These are phyloP conservation scores for Pogonognathellus flavescens DNA, from an alignment of 1,140 invertebrate genomes.

Conservation along the genomic window DNA sequence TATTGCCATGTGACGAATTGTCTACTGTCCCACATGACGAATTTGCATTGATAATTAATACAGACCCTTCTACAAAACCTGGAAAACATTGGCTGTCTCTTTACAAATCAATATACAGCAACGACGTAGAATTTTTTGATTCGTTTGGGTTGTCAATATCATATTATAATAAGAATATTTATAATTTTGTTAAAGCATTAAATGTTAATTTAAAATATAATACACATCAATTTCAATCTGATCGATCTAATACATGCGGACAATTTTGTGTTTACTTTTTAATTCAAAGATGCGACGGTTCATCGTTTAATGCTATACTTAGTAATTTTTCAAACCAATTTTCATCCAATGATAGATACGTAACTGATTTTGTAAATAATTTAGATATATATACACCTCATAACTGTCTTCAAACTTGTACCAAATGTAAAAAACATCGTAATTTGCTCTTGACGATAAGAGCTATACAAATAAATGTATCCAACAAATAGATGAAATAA, in stretches of 20 bases:
- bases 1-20: conserved; percentile 45
- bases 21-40: background rate
- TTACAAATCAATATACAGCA: background rate
- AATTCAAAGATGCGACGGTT: background rate
- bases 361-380: background rate
- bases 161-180: conserved; percentile 33
- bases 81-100: conserved; percentile 58
- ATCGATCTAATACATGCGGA: background rate
- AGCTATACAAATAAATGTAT: too few species aligned
- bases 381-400: background rate
- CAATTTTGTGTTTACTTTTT: conserved; percentile 2
- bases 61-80: background rate
- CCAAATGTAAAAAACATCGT: too few species aligned
- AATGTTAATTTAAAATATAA: background rate
- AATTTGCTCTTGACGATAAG: too few species aligned
- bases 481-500: too few species aligned
- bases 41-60: conserved; percentile 53
- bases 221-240: background rate
- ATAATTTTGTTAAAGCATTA: conserved; percentile 2
- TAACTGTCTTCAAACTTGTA: background rate
- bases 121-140: conserved; percentile 59
- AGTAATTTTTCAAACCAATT: background rate
- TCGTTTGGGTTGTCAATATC: conserved; percentile 27
- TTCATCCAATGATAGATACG: background rate
- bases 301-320: background rate